Evolutionary conservation across 2,888 invertebrate species (phyloP), one percentile per base, ranked within the genome.

Genomic region (Agelastica alni): DNA sequence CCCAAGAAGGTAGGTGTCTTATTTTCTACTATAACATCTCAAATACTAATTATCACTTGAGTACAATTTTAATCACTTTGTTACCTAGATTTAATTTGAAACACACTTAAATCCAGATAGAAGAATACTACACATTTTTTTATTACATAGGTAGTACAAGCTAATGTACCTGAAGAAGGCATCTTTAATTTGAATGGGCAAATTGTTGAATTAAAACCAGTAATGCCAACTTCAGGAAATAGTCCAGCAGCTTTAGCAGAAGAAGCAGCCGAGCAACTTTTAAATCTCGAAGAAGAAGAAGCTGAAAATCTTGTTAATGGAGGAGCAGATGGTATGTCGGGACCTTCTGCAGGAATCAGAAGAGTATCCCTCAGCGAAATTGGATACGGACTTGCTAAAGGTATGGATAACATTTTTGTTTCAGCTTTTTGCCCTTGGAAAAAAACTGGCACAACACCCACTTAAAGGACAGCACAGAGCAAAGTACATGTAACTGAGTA

Each of bases 121-220:
- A n/a, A n/a, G n/a, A n/a, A n/a, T n/a, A n/a, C n/a, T n/a, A n/a
- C n/a, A n/a, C n/a, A n/a, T n/a, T n/a, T n/a, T n/a, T n/a, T n/a
- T n/a, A 1, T 22, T 46, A 30, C 22, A 7, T 37, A 53, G 53
- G 30, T 57, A 17, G 18, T 60, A 9, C 36, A 66, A 59, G 57
- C 64, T 36, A 72, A 77, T 17, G 73, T 82, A 14, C 77, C 80
- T 2, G 83, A 83, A 64, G 72, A 82, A 60, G 77, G 77, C 52
- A 72, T 83, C 2, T 77, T 76, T 57, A 73, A 71, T n/a, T 65
- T 81, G n/a, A 81, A 81, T 36, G 80, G 76, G 18, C 77, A 79
- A 34, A 73, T 83, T 5, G 79, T 83, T 30, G 81, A 82, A 56
- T 67, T 81, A 14, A 80, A 78, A 58, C 61, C 66, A 5, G 53